Base-by-base conservation (phyloP, 2,797 vertebrate species). In the Scleropages formosus region DNA sequence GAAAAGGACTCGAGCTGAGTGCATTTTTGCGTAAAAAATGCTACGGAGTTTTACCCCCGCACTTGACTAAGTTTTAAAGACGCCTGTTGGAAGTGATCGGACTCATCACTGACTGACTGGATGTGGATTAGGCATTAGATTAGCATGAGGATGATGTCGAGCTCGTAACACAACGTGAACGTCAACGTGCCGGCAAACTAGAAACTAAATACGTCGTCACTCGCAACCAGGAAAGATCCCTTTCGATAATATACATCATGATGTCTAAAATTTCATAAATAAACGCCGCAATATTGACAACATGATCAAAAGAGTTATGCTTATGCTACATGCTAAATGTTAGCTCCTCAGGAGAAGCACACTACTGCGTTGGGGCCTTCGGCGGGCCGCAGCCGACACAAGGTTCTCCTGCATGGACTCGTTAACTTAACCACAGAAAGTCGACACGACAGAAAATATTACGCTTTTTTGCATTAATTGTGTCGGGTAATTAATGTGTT, bases 381-480 rank as follows among this genome's bases (percentile, higher is more conserved):
- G 56, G 71, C 27, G 31, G 69, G 69, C 69, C 69, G 58, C 22
- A 49, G 69, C 69, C 18, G 26, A 58, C 69, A 71, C 69, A 71
- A 71, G 53, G 44, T 56, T 71, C 69, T 44, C 69, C 58, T 47
- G 27, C 16, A n/a, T 39, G 53, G 22, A 71, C 10, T 53, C 4
- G 3, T 26, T 16, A 31, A 47, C 53, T 18, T 1, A 51, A 56
- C 24, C 18, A 16, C 49, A 58, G 39, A 39, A 18, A 20, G 7
- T 24, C 39, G 18, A 58, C 12, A 18, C 58, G 12, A 31, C 26
- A 20, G 16, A 58, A 61, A 0, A 31, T 18, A 53, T 20, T 24
- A 58, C 26, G 24, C 18, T 12, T 20, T 27, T 15, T 71, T 20
- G 26, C 49, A 58, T 26, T 39, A 72, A 44, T 15, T 65, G 58